Base-by-base conservation (phyloP, 2,113 vertebrate species). In the Chaetura pelagica region DNA sequence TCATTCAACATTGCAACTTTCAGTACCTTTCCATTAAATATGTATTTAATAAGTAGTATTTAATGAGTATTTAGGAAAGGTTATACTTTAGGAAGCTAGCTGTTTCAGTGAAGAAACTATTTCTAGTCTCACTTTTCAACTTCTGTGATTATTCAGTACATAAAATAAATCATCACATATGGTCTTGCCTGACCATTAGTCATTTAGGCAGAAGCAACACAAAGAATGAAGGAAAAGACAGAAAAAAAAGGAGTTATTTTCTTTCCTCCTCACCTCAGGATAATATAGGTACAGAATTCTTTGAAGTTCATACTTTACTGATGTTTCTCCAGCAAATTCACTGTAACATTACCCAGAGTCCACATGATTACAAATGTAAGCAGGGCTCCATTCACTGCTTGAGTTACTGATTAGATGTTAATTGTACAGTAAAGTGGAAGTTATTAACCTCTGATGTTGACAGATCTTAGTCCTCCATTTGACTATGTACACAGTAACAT, bases 401-500 rank as follows among this genome's bases (percentile, higher is more conserved):
- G 22, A 82, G 66, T 78, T 69, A 52, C 81, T 90, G 73, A 80
- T 93, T 81, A 90, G 27, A 38, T 84, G 55, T 74, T 87, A 72
- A 72, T 73, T 83, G 92, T 82, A 93, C 29, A 79, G 48, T 22
- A 40, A 94, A 89, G 71, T 76, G 27, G 74, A 95, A 81, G 89
- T 91, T 64, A 89, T 90, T 87, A 79, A 76, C 38, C 63, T 81
- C 57, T 42, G 62, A 27, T 54, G 40, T 64, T 72, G 88, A 78
- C 85, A 87, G 76, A 84, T 42, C 32, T 62, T 26, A 32, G 71
- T 23, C 52, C 58, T 67, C 77, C 26, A 52, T 84, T 78, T 68
- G 88, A 32, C 86, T 93, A 24, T 29, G 80, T 49, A 54, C 66
- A 95, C 94, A 92, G 89, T 78, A 87, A 82, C 82, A 54, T 71